Base-by-base conservation (phyloP, 2,888 invertebrate genomes). In the Troides aeacus region DNA sequence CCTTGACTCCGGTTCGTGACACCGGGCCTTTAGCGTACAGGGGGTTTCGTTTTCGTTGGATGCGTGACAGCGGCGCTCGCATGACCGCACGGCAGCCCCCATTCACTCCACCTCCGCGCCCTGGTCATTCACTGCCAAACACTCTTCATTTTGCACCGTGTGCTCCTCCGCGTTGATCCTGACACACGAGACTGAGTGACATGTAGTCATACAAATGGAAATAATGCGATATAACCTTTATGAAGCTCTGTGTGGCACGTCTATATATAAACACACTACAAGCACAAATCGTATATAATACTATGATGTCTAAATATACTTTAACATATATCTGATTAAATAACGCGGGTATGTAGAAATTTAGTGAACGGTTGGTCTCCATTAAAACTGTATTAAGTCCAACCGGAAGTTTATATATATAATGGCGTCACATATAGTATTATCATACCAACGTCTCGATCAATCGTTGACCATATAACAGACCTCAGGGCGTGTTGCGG, bases 51-150 rank as follows among this genome's bases (percentile, higher is more conserved):
- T 78, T 78, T 78, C 77, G 75, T 76, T 76, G 72, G 73, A 68
- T 69, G 71, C 81, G 78, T 79, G 77, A 74, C 77, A 75, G 74
- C 72, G 56, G 30, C 56, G 73, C 77, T 79, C 76, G 81, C 81
- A 81, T 82, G 82, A 77, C 78, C 75, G 76, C 81, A 81, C 81
- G 82, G 76, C 75, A 81, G 58, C 66, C 56, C 39, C 69, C 67
- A 70, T 70, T 70, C 70, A 70, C 72, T 63, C 69, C 74, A 74
- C 76, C 75, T 73, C 73, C 74, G 72, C 69, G 72, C 73, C 75
- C 75, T 79, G 81, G 80, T 78, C 80, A 78, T 76, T 79, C 78
- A 77, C 80, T 78, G 74, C 67, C 70, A 73, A 73, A 72, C 76
- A 74, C 72, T 76, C 76, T 74, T 81, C 12, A 81, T 80, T 81